Percentiles rank a stretch among this genome's conserved stretches.
These are phyloP conservation scores for Henicopernis longicauda DNA, from an alignment of 2,113 vertebrate species.

Conservation along the genomic window DNA sequence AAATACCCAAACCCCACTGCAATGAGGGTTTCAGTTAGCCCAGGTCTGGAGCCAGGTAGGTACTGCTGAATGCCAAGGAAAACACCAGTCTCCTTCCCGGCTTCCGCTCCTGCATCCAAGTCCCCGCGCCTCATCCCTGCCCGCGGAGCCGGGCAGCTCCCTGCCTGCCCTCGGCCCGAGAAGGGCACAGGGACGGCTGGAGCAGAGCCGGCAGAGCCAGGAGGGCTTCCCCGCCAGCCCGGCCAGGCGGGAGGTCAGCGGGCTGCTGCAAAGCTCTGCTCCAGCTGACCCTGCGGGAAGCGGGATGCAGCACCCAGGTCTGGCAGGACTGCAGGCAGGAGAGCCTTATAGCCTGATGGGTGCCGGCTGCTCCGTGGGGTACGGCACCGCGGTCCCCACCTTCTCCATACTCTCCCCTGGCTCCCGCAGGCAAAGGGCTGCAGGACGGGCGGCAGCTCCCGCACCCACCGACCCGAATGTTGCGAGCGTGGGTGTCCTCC, in stretches of 20 bases:
- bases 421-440: not conserved
- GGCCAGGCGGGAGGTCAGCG: not conserved
- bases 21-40: not conserved
- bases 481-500: accelerated
- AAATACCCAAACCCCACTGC: not conserved
- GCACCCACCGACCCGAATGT: accelerated
- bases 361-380: not conserved
- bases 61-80: not conserved
- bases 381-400: not conserved
- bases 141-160: not conserved
- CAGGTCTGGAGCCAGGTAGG: not conserved
- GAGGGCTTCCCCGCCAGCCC: not conserved
- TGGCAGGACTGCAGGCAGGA: not conserved
- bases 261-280: not conserved
- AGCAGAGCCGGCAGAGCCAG: not conserved
- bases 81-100: accelerated
- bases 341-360: not conserved
- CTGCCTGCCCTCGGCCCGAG: accelerated
- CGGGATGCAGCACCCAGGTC: not conserved
- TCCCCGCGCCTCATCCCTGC: not conserved
- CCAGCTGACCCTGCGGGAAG: not conserved
- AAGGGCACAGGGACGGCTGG: not conserved
- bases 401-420: not conserved
- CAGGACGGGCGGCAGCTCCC: accelerated
- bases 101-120: accelerated